Base-by-base conservation (phyloP, 2,888 invertebrate species). In the Germaria angustata region DNA sequence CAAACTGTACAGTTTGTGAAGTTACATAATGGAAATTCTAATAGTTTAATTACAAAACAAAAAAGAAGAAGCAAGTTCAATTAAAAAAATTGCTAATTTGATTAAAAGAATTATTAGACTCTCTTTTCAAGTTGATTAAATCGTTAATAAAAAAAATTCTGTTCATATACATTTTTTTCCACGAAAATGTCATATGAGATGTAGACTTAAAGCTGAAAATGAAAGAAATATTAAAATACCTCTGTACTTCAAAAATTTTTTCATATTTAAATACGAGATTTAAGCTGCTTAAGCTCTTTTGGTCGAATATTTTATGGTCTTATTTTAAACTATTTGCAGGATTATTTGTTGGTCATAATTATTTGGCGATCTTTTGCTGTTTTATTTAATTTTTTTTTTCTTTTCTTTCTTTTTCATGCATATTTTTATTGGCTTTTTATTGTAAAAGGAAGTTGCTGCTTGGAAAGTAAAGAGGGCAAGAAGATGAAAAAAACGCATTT, bases 381-480 rank as follows among this genome's bases (percentile, higher is more conserved):
- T 8, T 22, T 11, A 5, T 28, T 28, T 28, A 5, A 5, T 36
- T 8, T 32, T 36, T 15, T 13, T 2, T 22, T 1, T 17, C 32
- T 17, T 46, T 28, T 49, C 22, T 22, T 28, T 17, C 13, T 11
- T 53, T 20, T 39, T 17, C 11, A 22, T 24, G 13, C n/a, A 36
- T 66, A 11, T 20, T 32, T 41, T 63, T 71, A 46, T 20, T n/a
- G 41, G 0, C 1, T 63, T 65, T 65, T 76, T 61, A 17, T 59
- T 57, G 6, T 51, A 41, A 66, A 79, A 79, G 78, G 78, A 79
- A 79, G 78, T 53, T 72, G 57, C 41, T 66, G 72, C 28, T 71
- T 55, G 22, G 55, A 53, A 68, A 68, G 11, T n/a, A 15, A 59
- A 41, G 57, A 65, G 24, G 55, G 24, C 7, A 17, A 55, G 3